These are phyloP conservation scores for Microplitis deprimator DNA, from an alignment of 2,888 invertebrate genomes.

Conservation along the genomic window DNA sequence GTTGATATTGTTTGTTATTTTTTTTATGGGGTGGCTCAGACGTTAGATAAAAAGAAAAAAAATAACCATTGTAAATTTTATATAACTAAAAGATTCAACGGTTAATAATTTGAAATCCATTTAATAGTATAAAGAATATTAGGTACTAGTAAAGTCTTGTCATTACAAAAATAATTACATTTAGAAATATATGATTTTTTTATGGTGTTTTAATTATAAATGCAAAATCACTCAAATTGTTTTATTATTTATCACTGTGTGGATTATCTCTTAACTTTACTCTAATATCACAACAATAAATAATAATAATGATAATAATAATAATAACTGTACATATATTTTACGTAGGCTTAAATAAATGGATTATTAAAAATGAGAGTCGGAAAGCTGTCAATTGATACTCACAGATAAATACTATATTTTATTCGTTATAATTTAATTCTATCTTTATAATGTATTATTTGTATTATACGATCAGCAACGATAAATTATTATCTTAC, in stretches of 20 bases:
- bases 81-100: no score
- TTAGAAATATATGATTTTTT: no score
- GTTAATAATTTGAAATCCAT: no score
- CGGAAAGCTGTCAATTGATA: constrained; percentile 39
- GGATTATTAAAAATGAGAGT: constrained; percentile 25
- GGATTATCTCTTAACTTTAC: background rate
- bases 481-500: background rate
- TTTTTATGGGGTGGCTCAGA: background rate
- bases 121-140: no score
- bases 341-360: constrained; percentile 27
- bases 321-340: constrained; percentile 17
- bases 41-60: no score
- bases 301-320: constrained; percentile 4
- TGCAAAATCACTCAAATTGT: no score
- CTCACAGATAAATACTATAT: constrained; percentile 34
- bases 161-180: no score
- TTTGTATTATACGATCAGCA: background rate
- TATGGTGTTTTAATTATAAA: no score
- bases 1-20: background rate
- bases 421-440: constrained; percentile 19
- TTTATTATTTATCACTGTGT: no score
- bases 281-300: background rate
- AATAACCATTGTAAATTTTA: no score
- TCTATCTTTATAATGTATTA: background rate
- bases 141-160: no score